Base-by-base conservation (phyloP, 2,113 vertebrate species). In the Engystomops pustulosus region DNA sequence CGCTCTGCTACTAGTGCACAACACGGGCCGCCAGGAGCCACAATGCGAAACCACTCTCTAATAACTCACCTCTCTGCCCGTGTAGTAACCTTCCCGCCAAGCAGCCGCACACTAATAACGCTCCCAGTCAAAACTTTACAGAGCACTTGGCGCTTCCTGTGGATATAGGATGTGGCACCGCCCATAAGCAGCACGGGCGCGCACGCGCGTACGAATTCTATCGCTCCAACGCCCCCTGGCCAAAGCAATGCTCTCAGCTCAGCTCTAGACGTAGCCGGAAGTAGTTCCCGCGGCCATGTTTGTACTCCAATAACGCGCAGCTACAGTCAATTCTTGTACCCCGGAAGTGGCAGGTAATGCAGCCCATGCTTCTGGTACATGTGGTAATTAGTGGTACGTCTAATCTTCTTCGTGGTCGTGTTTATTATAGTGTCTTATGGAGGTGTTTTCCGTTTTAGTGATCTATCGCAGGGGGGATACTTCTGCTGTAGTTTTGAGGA, bases 191-290 rank as follows among this genome's bases (percentile, higher is more conserved):
- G 49, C 30, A 44, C 12, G 3, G 12, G 15, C 27, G 44, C 20
- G 17, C 7, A 20, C 4, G 6, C 12, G 25, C 49, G n/a, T n/a
- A n/a, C n/a, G n/a, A n/a, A n/a, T n/a, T n/a, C n/a, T n/a, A n/a
- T n/a, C n/a, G n/a, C n/a, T n/a, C n/a, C n/a, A n/a, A n/a, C n/a
- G n/a, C n/a, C n/a, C n/a, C n/a, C n/a, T n/a, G n/a, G n/a, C n/a
- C n/a, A n/a, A n/a, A n/a, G n/a, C n/a, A n/a, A n/a, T n/a, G n/a
- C n/a, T n/a, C n/a, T n/a, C n/a, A n/a, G n/a, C n/a, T n/a, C n/a
- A n/a, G n/a, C n/a, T n/a, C n/a, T n/a, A n/a, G 71, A 49, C 44
- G 71, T 74, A 12, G 49, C 71, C 44, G 71, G 71, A 74, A 74
- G n/a, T n/a, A 5, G 0, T 3, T 10, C 23, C 15, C 14, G 36